A percentile compares a stretch with the other conserved stretches of the same genome.
Evolutionary conservation across 2,888 invertebrate genomes (phyloP).

Genomic region (Hecatera dysodea): DNA sequence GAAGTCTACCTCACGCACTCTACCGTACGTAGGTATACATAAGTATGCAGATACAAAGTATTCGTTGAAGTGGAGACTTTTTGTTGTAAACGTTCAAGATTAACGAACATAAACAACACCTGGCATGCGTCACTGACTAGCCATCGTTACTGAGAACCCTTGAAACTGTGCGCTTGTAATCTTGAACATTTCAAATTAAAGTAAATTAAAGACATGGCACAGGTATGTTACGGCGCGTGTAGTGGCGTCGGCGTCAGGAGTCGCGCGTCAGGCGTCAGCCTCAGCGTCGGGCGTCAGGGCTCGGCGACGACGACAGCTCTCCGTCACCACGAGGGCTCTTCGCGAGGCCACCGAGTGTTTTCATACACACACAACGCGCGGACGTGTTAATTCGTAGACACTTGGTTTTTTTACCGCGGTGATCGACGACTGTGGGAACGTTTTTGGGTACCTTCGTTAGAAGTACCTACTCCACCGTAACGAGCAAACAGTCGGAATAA

Average conservation of each 20-base stretch:
- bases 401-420: slow-evolving; percentile 88
- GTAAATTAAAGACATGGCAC: slow-evolving; percentile 86
- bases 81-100: slow-evolving; percentile 72
- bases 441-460: slow-evolving; percentile 89
- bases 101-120: slow-evolving; percentile 70
- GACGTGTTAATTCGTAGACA: slow-evolving; percentile 91
- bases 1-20: slow-evolving; percentile 54
- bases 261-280: slow-evolving; percentile 32
- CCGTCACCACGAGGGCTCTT: slow-evolving; percentile 88
- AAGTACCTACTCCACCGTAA: slow-evolving; percentile 88
- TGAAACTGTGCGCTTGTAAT: slow-evolving; percentile 67
- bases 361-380: slow-evolving; percentile 88
- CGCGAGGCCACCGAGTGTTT: slow-evolving; percentile 87
- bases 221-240: slow-evolving; percentile 83
- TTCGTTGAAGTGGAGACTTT: slow-evolving; percentile 66
- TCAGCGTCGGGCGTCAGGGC: slow-evolving; percentile 43
- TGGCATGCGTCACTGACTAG: slow-evolving; percentile 74
- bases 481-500: slow-evolving; percentile 88
- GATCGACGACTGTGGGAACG: slow-evolving; percentile 90
- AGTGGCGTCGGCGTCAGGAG: slow-evolving; percentile 74
- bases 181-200: slow-evolving; percentile 82
- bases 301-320: slow-evolving; percentile 81
- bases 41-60: slow-evolving; percentile 59
- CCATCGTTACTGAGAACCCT: slow-evolving; percentile 79
- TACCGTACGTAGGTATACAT: slow-evolving; percentile 50